Evolutionary conservation across 2,113 vertebrate genomes (phyloP), one percentile per base, ranked within the genome.

Genomic region (Harpagus bidentatus): DNA sequence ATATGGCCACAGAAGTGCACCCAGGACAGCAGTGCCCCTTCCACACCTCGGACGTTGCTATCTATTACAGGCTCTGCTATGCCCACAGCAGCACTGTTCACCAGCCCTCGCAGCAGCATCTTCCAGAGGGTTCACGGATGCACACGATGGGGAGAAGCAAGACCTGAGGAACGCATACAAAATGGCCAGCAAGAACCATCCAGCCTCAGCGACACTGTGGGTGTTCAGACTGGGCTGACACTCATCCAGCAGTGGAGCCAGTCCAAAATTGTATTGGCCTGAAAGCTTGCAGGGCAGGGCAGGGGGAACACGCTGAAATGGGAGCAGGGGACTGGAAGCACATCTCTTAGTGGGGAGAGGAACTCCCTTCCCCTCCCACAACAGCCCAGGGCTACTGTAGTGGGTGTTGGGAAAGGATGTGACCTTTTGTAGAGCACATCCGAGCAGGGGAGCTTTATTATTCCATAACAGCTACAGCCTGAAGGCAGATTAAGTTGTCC

Each of bases 381-480:
- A 29, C 74, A 93, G 77, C 86, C 83, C 47, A 34, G 53, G 38
- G 86, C 85, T 87, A 6, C 84, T 45, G 58, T 47, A 43, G 29
- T 90, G 48, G 40, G 69, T 50, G 55, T 66, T 81, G 71, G 71
- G 86, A 79, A 91, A 72, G 90, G 94, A 81, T 91, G 55, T 92
- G 92, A 95, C 84, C 63, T 95, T 95, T 93, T 55, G 69, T 62
- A 88, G 82, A 90, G 43, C 85, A 79, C 45, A 82, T 84, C 53
- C 1, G 1, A 86, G 86, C 67, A 65, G 40, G 31, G 32, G 42
- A 81, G 38, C 59, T 96, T 96, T 91, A 22, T 88, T 93, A 90
- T 91, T 89, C 86, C 71, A 19, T 78, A 90, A 62, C 76, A 87
- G 71, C 62, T 80, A 78, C 52, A 78, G 78, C 88, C 81, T 67